phyloP scores from a whole-genome alignment of 2,113 vertebrate genomes.

The Leptobrachium ailaonicum region DNA sequence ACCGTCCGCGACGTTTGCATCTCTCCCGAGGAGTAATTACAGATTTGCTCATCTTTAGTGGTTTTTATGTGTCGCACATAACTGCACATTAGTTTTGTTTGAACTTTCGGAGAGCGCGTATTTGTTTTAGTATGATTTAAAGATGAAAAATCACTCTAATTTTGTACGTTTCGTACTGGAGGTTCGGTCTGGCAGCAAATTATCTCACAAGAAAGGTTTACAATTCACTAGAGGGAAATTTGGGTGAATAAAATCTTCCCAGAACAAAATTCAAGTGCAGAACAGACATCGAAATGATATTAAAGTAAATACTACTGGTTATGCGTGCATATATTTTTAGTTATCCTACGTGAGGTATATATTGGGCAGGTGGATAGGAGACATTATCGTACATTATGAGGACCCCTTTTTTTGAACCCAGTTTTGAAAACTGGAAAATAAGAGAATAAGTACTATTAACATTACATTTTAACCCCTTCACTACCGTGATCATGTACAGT shows the following conservation, averaged over 20 bases:
- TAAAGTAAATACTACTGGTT: too few species aligned
- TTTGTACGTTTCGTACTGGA: background rate
- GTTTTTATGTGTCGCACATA: slow-evolving; percentile 25
- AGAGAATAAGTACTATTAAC: too few species aligned
- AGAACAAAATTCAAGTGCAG: background rate
- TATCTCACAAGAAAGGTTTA: background rate
- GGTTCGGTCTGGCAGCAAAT: background rate
- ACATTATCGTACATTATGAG: too few species aligned
- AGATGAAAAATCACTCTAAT: background rate
- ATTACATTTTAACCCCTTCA: too few species aligned
- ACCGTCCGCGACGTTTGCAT: slow-evolving; percentile 20
- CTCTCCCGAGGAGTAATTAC: slow-evolving; percentile 33
- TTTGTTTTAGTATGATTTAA: slow-evolving; percentile 33
- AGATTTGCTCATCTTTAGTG: slow-evolving; percentile 23
- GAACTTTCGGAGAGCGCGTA: slow-evolving; percentile 4
- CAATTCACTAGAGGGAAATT: background rate
- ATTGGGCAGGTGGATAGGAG: too few species aligned
- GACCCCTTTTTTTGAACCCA: too few species aligned
- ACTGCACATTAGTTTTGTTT: slow-evolving; percentile 37
- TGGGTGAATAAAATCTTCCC: background rate
- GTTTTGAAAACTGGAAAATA: too few species aligned
- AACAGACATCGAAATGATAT: too few species aligned
- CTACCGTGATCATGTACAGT: too few species aligned
- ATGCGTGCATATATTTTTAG: too few species aligned
- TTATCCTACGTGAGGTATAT: too few species aligned